Evolutionary conservation across 1,140 invertebrate genomes (phyloP).

Genomic region (Battus philenor): DNA sequence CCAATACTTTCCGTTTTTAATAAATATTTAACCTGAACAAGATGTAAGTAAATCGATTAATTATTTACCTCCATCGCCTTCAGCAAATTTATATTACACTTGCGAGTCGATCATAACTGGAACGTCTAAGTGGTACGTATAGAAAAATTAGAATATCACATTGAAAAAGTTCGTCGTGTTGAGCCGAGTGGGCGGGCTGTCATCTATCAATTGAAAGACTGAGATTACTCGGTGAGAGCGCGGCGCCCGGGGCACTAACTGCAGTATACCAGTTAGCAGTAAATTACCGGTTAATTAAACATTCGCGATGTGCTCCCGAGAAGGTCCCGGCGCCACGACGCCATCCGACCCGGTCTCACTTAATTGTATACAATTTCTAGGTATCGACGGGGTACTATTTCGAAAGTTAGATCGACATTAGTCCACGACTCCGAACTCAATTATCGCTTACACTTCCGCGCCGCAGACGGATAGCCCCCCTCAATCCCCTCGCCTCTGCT

Average conservation of each 20-base stretch:
- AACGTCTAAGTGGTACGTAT: conserved; percentile 1
- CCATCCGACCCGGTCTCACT: conserved; percentile 23
- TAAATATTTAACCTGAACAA: too few relatives aligned
- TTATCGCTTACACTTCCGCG: conserved; percentile 3
- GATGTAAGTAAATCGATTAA: conserved; percentile 15
- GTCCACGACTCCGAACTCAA: not conserved
- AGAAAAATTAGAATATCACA: conserved; percentile 18
- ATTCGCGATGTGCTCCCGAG: conserved; percentile 31
- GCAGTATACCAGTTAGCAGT: conserved; percentile 42
- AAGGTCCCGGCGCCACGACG: conserved; percentile 26
- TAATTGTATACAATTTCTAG: conserved; percentile 55
- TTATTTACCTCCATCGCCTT: conserved; percentile 1
- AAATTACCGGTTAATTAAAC: conserved; percentile 62
- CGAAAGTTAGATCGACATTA: conserved; percentile 7
- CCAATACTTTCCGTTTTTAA: too few relatives aligned
- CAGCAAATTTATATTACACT: conserved; percentile 11
- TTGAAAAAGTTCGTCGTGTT: conserved; percentile 18
- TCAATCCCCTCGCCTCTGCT: not conserved
- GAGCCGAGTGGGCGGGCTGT: conserved; percentile 17
- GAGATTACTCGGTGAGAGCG: conserved; percentile 29
- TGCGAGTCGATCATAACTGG: conserved; percentile 5
- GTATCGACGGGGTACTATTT: conserved; percentile 20
- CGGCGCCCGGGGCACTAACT: conserved; percentile 27
- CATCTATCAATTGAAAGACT: conserved; percentile 31
- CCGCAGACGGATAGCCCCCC: too few relatives aligned